phyloP scores from a whole-genome alignment of 2,113 vertebrate species.

The Tamias sibiricus region DNA sequence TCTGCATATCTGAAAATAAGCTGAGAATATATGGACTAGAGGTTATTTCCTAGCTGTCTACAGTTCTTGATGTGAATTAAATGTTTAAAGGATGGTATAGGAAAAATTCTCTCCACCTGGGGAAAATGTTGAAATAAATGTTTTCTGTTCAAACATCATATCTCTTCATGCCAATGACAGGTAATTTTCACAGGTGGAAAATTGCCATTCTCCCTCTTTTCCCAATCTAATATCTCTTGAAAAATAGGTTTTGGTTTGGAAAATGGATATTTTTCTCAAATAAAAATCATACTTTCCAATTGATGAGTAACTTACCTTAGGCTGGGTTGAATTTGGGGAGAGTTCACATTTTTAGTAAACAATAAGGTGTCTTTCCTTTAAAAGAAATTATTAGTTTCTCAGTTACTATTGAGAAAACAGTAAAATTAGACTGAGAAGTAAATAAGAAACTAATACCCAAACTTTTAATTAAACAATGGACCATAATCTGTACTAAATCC shows the following conservation, averaged over 20 bases:
- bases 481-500: not conserved
- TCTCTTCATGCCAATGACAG: conserved; percentile 42
- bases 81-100: conserved; percentile 7
- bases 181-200: conserved; percentile 66
- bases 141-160: conserved; percentile 54
- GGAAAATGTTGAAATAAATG: conserved; percentile 54
- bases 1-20: not conserved
- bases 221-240: conserved; percentile 7
- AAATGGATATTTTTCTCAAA: conserved; percentile 51
- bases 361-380: not conserved
- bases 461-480: not conserved
- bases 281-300: conserved; percentile 31
- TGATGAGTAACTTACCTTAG: not conserved
- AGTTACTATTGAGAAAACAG: not conserved
- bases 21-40: not conserved
- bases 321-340: not conserved
- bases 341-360: not conserved
- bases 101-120: not conserved
- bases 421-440: not conserved
- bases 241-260: conserved; percentile 57
- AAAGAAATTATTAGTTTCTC: not conserved
- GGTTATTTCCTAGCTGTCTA: not conserved
- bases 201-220: conserved; percentile 37
- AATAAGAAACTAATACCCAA: not conserved
- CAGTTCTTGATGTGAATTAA: not conserved